Evolutionary conservation across 2,797 vertebrate genomes (phyloP).

Genomic region (Cetoscarus ocellatus): DNA sequence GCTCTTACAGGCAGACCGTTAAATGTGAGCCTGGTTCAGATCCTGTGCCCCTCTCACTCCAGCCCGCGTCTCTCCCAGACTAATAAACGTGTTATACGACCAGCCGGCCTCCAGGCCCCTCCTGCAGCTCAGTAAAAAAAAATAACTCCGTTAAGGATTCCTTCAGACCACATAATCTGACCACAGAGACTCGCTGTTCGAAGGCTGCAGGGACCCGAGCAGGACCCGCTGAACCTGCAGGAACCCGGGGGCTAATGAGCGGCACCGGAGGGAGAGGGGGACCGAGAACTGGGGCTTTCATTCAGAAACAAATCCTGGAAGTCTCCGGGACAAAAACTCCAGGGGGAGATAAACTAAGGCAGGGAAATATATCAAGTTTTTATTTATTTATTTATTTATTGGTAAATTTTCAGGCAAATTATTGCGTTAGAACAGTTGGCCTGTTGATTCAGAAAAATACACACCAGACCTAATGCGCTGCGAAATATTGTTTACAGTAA

Average conservation of each 20-base stretch:
- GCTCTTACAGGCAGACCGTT: slow-evolving; percentile 33
- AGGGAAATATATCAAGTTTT: no score
- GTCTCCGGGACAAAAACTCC: slow-evolving; percentile 5
- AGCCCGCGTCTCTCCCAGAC: slow-evolving; percentile 55
- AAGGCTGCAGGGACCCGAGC: slow-evolving; percentile 40
- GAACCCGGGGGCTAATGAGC: slow-evolving; percentile 59
- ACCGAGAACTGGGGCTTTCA: slow-evolving; percentile 22
- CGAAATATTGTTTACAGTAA: no score
- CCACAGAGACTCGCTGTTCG: slow-evolving; percentile 72
- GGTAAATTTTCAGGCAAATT: no score
- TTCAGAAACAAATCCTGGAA: slow-evolving; percentile 26
- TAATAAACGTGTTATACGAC: slow-evolving; percentile 75
- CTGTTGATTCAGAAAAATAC: no score
- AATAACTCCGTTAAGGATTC: slow-evolving; percentile 65
- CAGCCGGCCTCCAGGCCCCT: slow-evolving; percentile 52
- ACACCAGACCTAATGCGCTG: no score
- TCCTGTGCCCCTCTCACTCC: slow-evolving; percentile 45
- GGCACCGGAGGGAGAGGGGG: not conserved
- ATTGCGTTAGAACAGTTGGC: no score
- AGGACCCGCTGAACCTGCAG: slow-evolving; percentile 57
- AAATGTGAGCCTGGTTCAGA: slow-evolving; percentile 38
- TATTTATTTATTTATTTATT: no score
- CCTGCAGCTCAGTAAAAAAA: slow-evolving; percentile 61
- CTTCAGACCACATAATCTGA: slow-evolving; percentile 69
- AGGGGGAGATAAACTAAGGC: not conserved